phyloP scores from a whole-genome alignment of 1,140 invertebrate species.

The Papilio helenus region DNA sequence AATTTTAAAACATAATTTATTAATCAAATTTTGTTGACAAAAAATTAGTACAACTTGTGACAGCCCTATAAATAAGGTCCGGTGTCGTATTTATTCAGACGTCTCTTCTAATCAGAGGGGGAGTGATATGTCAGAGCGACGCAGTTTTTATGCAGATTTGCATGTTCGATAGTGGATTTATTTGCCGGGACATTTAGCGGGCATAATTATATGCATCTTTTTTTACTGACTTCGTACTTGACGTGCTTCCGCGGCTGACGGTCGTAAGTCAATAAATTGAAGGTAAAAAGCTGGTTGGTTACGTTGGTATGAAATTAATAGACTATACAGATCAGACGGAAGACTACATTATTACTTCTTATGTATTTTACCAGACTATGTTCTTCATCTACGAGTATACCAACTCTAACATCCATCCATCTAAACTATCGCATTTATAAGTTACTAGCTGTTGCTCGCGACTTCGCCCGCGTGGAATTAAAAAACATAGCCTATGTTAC shows the following conservation, averaged over 20 bases:
- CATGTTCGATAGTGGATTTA: slow-evolving; percentile 35
- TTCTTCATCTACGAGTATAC: too few relatives aligned
- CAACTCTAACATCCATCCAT: too few relatives aligned
- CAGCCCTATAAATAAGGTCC: slow-evolving; percentile 10
- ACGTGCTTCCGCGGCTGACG: slow-evolving; percentile 5
- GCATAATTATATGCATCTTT: slow-evolving; percentile 24
- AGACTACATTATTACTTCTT: too few relatives aligned
- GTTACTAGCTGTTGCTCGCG: too few relatives aligned
- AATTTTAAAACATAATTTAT: not conserved
- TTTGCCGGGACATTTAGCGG: slow-evolving; percentile 28
- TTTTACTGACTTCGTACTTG: not conserved
- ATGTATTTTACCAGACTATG: too few relatives aligned
- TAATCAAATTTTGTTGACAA: not conserved
- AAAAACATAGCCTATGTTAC: too few relatives aligned
- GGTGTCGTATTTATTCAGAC: slow-evolving; percentile 33
- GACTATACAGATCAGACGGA: too few relatives aligned
- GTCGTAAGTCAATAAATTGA: slow-evolving; percentile 24
- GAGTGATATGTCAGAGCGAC: slow-evolving; percentile 30
- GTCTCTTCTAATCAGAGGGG: slow-evolving; percentile 34
- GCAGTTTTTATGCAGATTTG: slow-evolving; percentile 36
- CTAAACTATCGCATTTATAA: too few relatives aligned
- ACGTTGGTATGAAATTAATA: not conserved
- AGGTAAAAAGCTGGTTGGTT: not conserved
- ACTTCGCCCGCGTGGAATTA: too few relatives aligned
- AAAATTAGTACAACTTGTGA: not conserved